A percentile compares a stretch with the other conserved stretches of the same genome.
These are phyloP conservation scores for Nothoprocta perdicaria DNA, from an alignment of 2,113 vertebrate species.

Conservation along the genomic window DNA sequence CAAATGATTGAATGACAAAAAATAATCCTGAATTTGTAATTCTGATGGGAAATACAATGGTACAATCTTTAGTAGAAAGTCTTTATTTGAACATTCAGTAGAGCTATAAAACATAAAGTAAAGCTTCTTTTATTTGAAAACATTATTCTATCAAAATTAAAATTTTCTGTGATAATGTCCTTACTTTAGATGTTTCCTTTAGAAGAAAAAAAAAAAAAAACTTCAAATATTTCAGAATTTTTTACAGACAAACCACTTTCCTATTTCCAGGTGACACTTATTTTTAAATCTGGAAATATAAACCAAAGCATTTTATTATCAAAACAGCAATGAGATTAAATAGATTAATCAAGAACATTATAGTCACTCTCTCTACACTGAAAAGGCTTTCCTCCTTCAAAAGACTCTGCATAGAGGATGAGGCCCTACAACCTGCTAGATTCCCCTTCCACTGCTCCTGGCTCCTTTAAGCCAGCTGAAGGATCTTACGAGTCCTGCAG, in stretches of 20 bases:
- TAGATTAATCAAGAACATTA: not conserved
- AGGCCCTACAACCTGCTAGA: fast-evolving
- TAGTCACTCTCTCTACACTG: not conserved
- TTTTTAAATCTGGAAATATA: not conserved
- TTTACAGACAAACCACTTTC: not conserved
- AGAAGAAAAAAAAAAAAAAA: not conserved
- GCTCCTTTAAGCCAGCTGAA: not conserved
- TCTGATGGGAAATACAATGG: not conserved
- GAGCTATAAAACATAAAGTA: not conserved
- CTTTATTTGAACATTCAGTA: not conserved
- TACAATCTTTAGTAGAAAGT: not conserved
- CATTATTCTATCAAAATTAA: not conserved
- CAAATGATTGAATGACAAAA: not conserved
- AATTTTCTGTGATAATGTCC: not conserved
- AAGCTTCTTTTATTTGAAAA: not conserved
- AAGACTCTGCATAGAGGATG: not conserved
- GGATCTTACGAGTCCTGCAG: not conserved
- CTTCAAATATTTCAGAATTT: not conserved
- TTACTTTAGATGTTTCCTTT: not conserved
- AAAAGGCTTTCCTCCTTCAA: not conserved
- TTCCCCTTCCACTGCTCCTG: not conserved
- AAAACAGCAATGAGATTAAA: not conserved
- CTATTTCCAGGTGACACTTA: not conserved
- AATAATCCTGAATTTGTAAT: not conserved
- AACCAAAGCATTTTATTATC: not conserved